Conservation (phyloP, 2,888 invertebrate genomes). For the Palloptera scutellata region DNA sequence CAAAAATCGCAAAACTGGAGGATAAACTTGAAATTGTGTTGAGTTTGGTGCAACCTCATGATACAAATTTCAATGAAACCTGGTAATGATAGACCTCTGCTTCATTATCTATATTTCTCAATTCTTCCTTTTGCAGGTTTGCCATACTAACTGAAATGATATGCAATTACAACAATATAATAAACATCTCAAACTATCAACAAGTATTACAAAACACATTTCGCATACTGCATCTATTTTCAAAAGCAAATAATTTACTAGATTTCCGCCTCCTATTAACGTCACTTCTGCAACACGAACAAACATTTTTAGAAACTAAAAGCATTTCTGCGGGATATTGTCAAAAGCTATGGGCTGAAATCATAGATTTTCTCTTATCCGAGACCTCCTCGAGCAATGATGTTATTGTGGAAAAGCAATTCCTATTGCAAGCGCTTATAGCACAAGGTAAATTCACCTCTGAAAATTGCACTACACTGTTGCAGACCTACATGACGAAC, state of each 20-base stretch:
- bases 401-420: conserved; percentile 54
- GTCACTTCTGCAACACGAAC: conserved; percentile 44
- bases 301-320: conserved; percentile 38
- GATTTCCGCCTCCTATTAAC: conserved; percentile 47
- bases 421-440: conserved; percentile 50
- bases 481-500: conserved; percentile 50
- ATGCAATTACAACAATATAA: conserved; percentile 42
- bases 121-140: conserved; percentile 45
- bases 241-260: conserved; percentile 46
- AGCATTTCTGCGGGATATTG: conserved; percentile 36
- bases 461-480: conserved; percentile 42
- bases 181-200: conserved; percentile 51
- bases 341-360: conserved; percentile 44
- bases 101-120: neutral
- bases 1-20: conserved; percentile 45
- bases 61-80: conserved; percentile 49
- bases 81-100: conserved; percentile 45
- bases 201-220: conserved; percentile 42
- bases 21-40: conserved; percentile 51
- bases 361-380: conserved; percentile 49
- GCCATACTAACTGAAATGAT: conserved; percentile 53
- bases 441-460: conserved; percentile 45
- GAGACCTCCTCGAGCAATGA: conserved; percentile 47
- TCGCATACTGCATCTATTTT: conserved; percentile 46
- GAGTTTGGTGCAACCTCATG: conserved; percentile 40